Evolutionary conservation across 2,888 invertebrate species (phyloP), one percentile per base, ranked within the genome.

Genomic region (Marasmarcha lunaedactyla): DNA sequence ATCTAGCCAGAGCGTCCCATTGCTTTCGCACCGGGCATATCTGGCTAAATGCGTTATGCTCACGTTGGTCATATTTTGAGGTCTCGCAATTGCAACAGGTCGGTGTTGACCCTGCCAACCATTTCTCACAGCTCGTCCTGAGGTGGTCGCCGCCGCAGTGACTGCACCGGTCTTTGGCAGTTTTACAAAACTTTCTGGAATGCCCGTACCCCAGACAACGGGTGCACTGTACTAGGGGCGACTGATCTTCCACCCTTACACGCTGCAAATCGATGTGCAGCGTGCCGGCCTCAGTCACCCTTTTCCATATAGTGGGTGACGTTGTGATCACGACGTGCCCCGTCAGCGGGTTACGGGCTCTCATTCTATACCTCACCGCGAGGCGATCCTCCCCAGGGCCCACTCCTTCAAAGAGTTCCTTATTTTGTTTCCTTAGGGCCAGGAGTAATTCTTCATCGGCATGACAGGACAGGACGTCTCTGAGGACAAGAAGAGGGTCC

Each of bases 11-110:
- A 26, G 26, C 9, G 26, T 26, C 26, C 26, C 26, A 26, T 26
- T 9, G 35, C 14, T 26, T 26, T 6, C 26, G 26, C 9, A 26
- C 26, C 26, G 42, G 41, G 42, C 38, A 41, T 37, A 41, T 43
- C 41, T 39, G 42, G 42, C 41, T 46, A 30, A 9, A 39, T 38
- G 43, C n/a, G n/a, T n/a, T n/a, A n/a, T n/a, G n/a, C n/a, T n/a
- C n/a, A n/a, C n/a, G n/a, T n/a, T n/a, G n/a, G n/a, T n/a, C n/a
- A n/a, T n/a, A n/a, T n/a, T n/a, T n/a, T n/a, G n/a, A n/a, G n/a
- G n/a, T n/a, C n/a, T n/a, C n/a, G n/a, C n/a, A n/a, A n/a, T n/a
- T n/a, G n/a, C n/a, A n/a, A n/a, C n/a, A n/a, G n/a, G n/a, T n/a
- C n/a, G n/a, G n/a, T n/a, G n/a, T n/a, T n/a, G n/a, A n/a, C n/a